Evolutionary conservation across 2,888 invertebrate species (phyloP).

Genomic region (Diploptera punctata): DNA sequence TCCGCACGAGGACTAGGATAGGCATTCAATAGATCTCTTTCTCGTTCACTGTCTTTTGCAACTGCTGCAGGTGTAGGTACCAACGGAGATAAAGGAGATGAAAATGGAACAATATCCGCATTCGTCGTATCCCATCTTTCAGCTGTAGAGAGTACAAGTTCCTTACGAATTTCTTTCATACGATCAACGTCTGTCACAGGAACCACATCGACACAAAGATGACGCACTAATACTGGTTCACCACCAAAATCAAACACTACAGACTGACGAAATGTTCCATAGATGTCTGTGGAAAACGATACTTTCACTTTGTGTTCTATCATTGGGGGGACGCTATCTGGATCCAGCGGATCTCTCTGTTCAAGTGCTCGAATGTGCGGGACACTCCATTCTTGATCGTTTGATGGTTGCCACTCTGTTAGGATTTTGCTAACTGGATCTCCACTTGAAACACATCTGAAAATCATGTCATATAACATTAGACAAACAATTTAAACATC

Average conservation of each 20-base stretch:
- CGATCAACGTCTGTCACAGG: conserved; percentile 70
- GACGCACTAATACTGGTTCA: conserved; percentile 68
- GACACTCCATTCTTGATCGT: conserved; percentile 63
- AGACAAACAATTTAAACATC: too few relatives aligned
- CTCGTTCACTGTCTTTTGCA: conserved; percentile 60
- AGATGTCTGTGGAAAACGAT: conserved; percentile 72
- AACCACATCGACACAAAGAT: conserved; percentile 78
- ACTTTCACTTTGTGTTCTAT: conserved; percentile 51
- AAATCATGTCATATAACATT: conserved; percentile 17
- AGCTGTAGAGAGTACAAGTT: conserved; percentile 63
- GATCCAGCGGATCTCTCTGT: conserved; percentile 7
- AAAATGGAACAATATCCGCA: conserved; percentile 61
- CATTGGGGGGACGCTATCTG: background rate
- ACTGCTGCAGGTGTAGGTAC: conserved; percentile 54
- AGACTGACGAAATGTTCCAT: conserved; percentile 79
- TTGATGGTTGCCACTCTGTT: conserved; percentile 56
- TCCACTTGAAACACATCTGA: conserved; percentile 38
- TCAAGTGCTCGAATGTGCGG: conserved; percentile 42
- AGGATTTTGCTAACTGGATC: conserved; percentile 35
- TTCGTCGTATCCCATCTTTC: conserved; percentile 67
- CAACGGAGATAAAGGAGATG: conserved; percentile 56
- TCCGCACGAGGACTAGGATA: conserved; percentile 72
- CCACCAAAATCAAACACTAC: conserved; percentile 77
- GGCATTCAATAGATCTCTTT: conserved; percentile 61
- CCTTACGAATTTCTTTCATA: conserved; percentile 67